Evolutionary conservation across 2,113 vertebrate species (phyloP).

Genomic region (Bubo bubo): DNA sequence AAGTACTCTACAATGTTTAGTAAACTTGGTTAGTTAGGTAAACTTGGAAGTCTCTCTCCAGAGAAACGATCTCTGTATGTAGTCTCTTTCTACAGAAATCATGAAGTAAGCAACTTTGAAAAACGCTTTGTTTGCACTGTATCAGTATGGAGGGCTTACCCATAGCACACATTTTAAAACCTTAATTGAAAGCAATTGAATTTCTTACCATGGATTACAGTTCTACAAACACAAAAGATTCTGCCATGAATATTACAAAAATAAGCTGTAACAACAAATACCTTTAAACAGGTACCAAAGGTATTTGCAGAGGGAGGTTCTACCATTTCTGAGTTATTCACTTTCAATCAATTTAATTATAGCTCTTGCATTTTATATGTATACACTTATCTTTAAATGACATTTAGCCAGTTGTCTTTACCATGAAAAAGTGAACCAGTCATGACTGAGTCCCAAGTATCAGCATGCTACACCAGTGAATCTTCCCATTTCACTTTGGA

Average conservation of each 20-base stretch:
- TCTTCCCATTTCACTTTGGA: not conserved
- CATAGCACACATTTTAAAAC: not conserved
- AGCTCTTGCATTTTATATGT: not conserved
- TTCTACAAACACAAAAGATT: not conserved
- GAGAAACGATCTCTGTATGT: not conserved
- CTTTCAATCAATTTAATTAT: not conserved
- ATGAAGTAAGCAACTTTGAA: conserved; percentile 26
- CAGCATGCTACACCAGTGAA: not conserved
- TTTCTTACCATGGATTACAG: not conserved
- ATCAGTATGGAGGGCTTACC: not conserved
- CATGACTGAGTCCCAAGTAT: not conserved
- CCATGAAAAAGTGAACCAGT: not conserved
- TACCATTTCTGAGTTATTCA: not conserved
- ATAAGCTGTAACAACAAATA: not conserved
- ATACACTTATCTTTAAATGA: not conserved
- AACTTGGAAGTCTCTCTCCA: not conserved
- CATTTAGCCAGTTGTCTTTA: not conserved
- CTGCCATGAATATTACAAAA: not conserved
- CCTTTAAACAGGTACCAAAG: not conserved
- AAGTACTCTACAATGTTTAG: not conserved
- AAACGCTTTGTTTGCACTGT: conserved; percentile 47
- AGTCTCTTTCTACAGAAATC: not conserved
- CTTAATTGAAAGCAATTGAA: not conserved
- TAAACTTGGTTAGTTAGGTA: not conserved
- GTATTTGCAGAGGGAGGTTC: not conserved